Conservation (phyloP, 1,140 invertebrate species). For the Drosophila pachea region DNA sequence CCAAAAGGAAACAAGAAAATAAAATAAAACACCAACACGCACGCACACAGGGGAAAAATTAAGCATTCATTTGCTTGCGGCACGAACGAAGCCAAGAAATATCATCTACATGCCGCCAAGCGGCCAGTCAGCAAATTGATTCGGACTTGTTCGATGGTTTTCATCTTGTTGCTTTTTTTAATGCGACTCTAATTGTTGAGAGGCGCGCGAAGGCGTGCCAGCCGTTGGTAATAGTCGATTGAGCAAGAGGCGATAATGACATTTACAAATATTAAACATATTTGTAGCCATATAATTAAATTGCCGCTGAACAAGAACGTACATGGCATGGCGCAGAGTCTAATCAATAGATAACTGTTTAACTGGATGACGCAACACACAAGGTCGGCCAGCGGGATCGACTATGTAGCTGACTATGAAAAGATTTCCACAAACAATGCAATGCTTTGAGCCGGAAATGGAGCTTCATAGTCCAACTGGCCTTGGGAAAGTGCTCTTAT, state of each 20-base stretch:
- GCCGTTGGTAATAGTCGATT: slow-evolving; percentile 5
- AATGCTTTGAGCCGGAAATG: too few relatives aligned
- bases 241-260: slow-evolving; percentile 38
- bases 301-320: slow-evolving; percentile 24
- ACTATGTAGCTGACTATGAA: too few relatives aligned
- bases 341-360: neutral
- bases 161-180: slow-evolving; percentile 11
- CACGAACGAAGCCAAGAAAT: slow-evolving; percentile 13
- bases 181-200: slow-evolving; percentile 41
- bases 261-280: slow-evolving; percentile 42
- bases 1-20: slow-evolving; percentile 31
- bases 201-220: neutral
- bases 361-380: too few relatives aligned
- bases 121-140: slow-evolving; percentile 31
- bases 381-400: too few relatives aligned
- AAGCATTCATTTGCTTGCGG: slow-evolving; percentile 20
- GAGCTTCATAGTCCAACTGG: too few relatives aligned
- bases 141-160: slow-evolving; percentile 7
- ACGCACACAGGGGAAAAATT: neutral
- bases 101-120: neutral
- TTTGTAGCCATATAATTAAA: slow-evolving; percentile 32
- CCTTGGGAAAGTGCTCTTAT: too few relatives aligned
- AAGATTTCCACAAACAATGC: too few relatives aligned
- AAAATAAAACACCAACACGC: neutral
- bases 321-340: neutral